Percentiles rank a stretch among this genome's conserved stretches.
phyloP scores from a whole-genome alignment of 2,888 invertebrate species.

The Aspidapion aeneum region DNA sequence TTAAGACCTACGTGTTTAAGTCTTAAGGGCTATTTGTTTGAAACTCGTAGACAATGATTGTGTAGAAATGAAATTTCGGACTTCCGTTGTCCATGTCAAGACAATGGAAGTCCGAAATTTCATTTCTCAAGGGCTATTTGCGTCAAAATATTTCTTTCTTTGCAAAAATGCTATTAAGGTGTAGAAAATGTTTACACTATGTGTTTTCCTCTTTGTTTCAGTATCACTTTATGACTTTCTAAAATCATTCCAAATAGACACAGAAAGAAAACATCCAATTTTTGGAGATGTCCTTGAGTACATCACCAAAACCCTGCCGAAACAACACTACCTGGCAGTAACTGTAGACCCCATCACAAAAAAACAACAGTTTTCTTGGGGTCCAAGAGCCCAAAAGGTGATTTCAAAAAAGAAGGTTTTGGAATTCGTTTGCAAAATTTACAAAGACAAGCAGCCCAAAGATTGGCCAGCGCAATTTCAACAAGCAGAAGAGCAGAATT shows the following conservation, averaged over 20 bases:
- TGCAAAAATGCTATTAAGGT: not conserved
- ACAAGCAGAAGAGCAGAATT: constrained; percentile 30
- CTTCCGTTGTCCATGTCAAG: too few relatives aligned
- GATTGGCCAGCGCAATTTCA: constrained; percentile 33
- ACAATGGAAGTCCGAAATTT: too few relatives aligned
- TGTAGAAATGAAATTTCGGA: too few relatives aligned
- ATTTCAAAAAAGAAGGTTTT: constrained; percentile 36
- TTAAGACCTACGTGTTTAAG: too few relatives aligned
- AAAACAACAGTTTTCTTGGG: constrained; percentile 33
- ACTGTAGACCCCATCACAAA: constrained; percentile 32
- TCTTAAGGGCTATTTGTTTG: too few relatives aligned
- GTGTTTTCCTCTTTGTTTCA: constrained; percentile 22
- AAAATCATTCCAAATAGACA: constrained; percentile 31
- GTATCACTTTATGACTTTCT: constrained; percentile 35
- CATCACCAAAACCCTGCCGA: constrained; percentile 30
- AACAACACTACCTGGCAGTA: constrained; percentile 31
- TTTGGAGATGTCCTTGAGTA: constrained; percentile 37
- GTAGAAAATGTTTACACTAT: not conserved
- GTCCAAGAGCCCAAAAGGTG: constrained; percentile 35
- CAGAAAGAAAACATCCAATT: constrained; percentile 30
- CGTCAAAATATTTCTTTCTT: not conserved
- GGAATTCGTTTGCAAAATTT: constrained; percentile 37
- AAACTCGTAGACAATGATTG: too few relatives aligned
- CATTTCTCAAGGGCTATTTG: not conserved
- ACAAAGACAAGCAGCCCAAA: constrained; percentile 30